Evolutionary conservation across 2,113 vertebrate genomes (phyloP).

Genomic region (Equus przewalskii): DNA sequence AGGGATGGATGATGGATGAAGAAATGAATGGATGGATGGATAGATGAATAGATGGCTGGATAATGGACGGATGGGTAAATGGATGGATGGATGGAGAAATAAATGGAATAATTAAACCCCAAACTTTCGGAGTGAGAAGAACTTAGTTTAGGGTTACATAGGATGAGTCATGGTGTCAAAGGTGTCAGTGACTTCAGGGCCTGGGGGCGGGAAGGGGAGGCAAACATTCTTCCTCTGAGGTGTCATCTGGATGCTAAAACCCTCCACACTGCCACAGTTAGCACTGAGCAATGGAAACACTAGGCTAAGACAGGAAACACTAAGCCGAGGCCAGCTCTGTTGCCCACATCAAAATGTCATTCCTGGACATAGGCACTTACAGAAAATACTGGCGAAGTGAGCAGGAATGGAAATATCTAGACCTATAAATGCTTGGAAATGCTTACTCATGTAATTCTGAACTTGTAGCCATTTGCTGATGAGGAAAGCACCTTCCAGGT

Average conservation of each 20-base stretch:
- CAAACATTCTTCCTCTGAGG: not conserved
- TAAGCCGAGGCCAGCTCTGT: constrained; percentile 3
- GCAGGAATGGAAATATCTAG: not conserved
- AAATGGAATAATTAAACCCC: not conserved
- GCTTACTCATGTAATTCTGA: not conserved
- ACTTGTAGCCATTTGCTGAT: not conserved
- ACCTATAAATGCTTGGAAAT: not conserved
- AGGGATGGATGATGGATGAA: not conserved
- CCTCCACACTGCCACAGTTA: not conserved
- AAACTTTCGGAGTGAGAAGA: not conserved
- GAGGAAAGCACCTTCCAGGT: not conserved
- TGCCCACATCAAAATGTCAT: not conserved
- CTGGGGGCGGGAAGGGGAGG: not conserved
- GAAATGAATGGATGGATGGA: not conserved
- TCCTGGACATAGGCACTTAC: not conserved
- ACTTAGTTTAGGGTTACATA: not conserved
- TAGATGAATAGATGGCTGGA: not conserved
- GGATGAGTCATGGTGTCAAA: not conserved
- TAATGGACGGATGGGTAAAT: not conserved
- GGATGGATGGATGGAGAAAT: not conserved
- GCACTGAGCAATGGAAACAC: not conserved
- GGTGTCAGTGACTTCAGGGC: not conserved
- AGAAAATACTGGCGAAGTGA: not conserved
- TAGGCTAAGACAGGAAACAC: not conserved
- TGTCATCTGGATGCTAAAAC: constrained; percentile 15